Evolutionary conservation across 2,113 vertebrate genomes (phyloP), one percentile per base, ranked within the genome.

Genomic region (Fregata magnificens): DNA sequence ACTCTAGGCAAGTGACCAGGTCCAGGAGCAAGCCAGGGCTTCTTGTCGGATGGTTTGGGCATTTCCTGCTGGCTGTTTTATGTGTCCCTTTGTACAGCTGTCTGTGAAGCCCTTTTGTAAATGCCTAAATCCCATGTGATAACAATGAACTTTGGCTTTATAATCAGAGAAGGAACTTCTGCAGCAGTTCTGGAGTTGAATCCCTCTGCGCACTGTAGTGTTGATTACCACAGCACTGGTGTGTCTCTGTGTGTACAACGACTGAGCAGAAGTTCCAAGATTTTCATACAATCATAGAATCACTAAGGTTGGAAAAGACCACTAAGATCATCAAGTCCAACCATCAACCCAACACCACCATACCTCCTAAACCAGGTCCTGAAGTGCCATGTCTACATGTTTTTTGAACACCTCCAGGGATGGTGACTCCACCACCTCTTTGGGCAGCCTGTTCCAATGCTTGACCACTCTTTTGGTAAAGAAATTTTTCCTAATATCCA

Each of bases 61-160:
- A 49, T 70, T 81, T 66, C 26, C 28, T 66, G 13, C 16, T 71
- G 42, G 2, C 36, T 82, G 6, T n/a, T 93, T 77, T n/a, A 42
- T 4, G 7, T 31, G 45, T 47, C 18, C 15, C 5, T 66, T 86
- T 16, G 0, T 65, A 36, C 12, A 91, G 17, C 4, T 0, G 0
- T 25, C 29, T 29, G 15, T 11, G 42, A 90, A 90, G 36, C 2
- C 8, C 19, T 80, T 88, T 66, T 70, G 25, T 45, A 79, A 74
- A 72, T 59, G 13, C 12, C 11, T 56, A 31, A 66, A 90, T 93
- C 47, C 26, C 47, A 40, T 36, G 32, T 21, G 21, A n/a, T 38
- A 31, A 66, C 24, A 81, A 66, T 28, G 29, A 66, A 17, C 17
- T 66, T 92, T 49, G 13, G 5, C 18, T 81, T 95, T 71, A 20